phyloP scores from a whole-genome alignment of 2,888 invertebrate genomes.

The Apamea monoglypha region DNA sequence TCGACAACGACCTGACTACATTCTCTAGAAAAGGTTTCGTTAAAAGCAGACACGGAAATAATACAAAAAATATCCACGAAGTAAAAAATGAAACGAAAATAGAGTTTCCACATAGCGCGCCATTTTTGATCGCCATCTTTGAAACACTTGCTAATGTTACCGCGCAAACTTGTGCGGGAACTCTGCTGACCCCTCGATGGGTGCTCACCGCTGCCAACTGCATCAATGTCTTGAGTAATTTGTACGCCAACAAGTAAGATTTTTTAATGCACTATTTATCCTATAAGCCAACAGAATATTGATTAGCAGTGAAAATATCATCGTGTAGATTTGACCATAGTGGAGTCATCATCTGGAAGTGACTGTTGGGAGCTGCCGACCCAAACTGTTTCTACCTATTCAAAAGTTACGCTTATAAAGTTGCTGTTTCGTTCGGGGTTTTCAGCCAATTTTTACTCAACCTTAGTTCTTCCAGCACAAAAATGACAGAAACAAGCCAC shows the following conservation, averaged over 20 bases:
- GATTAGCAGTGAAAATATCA: background rate
- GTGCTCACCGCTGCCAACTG: slow-evolving; percentile 76
- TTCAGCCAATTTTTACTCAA: background rate
- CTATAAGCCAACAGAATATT: background rate
- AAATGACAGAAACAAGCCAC: slow-evolving; percentile 51
- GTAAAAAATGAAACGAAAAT: slow-evolving; percentile 21
- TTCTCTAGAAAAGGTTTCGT: slow-evolving; percentile 8
- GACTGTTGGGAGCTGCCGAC: background rate
- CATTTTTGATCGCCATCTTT: slow-evolving; percentile 77
- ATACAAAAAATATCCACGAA: background rate
- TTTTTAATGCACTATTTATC: background rate
- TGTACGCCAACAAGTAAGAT: slow-evolving; percentile 63
- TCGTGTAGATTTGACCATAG: background rate
- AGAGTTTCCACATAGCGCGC: slow-evolving; percentile 60
- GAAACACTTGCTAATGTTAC: slow-evolving; percentile 76
- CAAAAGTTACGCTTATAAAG: background rate
- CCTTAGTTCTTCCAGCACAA: slow-evolving; percentile 49
- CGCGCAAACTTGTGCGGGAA: slow-evolving; percentile 78
- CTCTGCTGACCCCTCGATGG: slow-evolving; percentile 72
- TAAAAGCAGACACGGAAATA: background rate
- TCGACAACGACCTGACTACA: slow-evolving; percentile 37
- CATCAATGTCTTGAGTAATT: slow-evolving; percentile 69
- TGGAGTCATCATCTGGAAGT: background rate
- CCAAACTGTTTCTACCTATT: background rate
- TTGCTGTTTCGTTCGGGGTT: background rate